Conservation (phyloP, 2,888 invertebrate genomes). For the Fragum whitleyi region DNA sequence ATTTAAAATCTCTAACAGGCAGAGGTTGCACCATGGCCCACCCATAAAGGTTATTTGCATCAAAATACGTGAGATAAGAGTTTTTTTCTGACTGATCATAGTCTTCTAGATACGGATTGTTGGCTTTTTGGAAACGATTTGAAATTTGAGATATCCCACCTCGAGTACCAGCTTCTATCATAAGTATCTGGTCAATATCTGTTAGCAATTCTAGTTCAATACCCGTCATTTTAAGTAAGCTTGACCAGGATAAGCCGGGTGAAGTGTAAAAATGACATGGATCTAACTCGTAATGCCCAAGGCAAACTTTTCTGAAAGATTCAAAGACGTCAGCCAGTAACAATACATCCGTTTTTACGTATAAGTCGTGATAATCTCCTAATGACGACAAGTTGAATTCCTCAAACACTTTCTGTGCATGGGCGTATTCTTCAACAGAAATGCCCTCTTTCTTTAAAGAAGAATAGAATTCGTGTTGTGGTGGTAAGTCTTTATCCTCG, state of each 20-base stretch:
- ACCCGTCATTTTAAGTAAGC: slow-evolving; percentile 40
- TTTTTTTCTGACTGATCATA: slow-evolving; percentile 35
- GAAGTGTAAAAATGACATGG: slow-evolving; percentile 47
- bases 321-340: slow-evolving; percentile 41
- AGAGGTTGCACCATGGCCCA: slow-evolving; percentile 36
- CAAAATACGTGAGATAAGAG: slow-evolving; percentile 42
- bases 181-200: slow-evolving; percentile 36
- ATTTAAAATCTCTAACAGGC: slow-evolving; percentile 21
- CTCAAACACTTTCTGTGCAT: slow-evolving; percentile 37
- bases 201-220: slow-evolving; percentile 32
- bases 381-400: slow-evolving; percentile 22
- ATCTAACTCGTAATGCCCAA: slow-evolving; percentile 50
- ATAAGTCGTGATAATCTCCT: slow-evolving; percentile 43
- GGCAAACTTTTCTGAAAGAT: slow-evolving; percentile 32
- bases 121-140: slow-evolving; percentile 43
- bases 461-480: slow-evolving; percentile 29
- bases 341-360: slow-evolving; percentile 44
- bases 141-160: slow-evolving; percentile 49
- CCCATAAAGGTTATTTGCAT: slow-evolving; percentile 44
- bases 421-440: slow-evolving; percentile 36
- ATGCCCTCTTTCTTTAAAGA: slow-evolving; percentile 31
- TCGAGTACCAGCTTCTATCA: slow-evolving; percentile 34
- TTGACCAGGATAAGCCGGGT: slow-evolving; percentile 44
- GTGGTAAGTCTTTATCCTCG: slow-evolving; percentile 27
- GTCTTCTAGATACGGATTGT: slow-evolving; percentile 41